A percentile compares a stretch with the other conserved stretches of the same genome.
Evolutionary conservation across 2,888 invertebrate species (phyloP).

Genomic region (Lomographa bimaculata): DNA sequence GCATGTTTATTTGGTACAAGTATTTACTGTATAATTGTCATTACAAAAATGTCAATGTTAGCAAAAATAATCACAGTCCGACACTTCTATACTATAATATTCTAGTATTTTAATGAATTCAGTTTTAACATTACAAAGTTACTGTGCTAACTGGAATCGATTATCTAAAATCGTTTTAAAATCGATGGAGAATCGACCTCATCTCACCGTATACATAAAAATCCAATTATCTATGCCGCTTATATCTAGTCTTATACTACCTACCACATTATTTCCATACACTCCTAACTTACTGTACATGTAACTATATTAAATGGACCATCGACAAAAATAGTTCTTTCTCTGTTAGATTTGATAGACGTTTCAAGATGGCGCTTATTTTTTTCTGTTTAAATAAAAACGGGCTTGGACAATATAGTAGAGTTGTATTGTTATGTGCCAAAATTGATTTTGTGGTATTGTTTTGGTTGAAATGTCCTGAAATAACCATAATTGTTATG

Average conservation of each 20-base stretch:
- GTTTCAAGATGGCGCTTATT: constrained; percentile 46
- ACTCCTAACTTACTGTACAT: constrained; percentile 49
- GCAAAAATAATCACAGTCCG: constrained; percentile 83
- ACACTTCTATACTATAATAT: constrained; percentile 58
- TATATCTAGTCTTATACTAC: constrained; percentile 34
- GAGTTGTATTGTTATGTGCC: not conserved
- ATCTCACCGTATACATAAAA: constrained; percentile 36
- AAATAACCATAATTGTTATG: constrained; percentile 62
- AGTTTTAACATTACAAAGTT: constrained; percentile 17
- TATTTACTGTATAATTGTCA: constrained; percentile 80
- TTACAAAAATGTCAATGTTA: constrained; percentile 83
- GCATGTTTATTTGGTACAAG: constrained; percentile 67
- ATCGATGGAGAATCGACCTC: constrained; percentile 13
- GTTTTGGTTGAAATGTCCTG: constrained; percentile 2
- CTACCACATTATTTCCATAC: constrained; percentile 42
- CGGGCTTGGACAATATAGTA: too few relatives aligned
- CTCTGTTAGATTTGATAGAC: constrained; percentile 31
- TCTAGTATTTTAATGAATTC: constrained; percentile 31
- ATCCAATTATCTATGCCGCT: constrained; percentile 33
- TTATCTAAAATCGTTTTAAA: constrained; percentile 11
- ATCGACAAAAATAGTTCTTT: constrained; percentile 41
- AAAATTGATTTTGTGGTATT: constrained; percentile 7
- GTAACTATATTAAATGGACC: constrained; percentile 41
- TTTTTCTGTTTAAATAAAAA: too few relatives aligned
- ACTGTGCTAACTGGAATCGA: constrained; percentile 27